A percentile compares a stretch with the other conserved stretches of the same genome.
Evolutionary conservation across 1,140 invertebrate species (phyloP).

Genomic region (Chrysopa pallens): DNA sequence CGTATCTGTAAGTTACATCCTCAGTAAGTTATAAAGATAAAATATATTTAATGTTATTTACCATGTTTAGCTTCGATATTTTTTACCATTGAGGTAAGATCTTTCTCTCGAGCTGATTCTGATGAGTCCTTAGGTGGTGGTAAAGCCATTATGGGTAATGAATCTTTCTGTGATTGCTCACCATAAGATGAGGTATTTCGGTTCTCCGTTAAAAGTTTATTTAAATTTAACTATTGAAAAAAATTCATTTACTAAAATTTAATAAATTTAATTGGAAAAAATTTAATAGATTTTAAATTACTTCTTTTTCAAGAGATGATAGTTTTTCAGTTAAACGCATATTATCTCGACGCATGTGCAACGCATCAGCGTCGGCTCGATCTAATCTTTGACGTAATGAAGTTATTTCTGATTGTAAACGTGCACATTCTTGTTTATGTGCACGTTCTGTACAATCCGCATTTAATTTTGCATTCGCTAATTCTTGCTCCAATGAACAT

Average conservation of each 20-base stretch:
- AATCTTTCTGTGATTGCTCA: no score
- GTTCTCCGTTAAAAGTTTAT: no score
- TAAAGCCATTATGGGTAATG: neutral
- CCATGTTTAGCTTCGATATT: conserved; percentile 67
- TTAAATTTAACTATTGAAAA: no score
- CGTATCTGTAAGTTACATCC: neutral
- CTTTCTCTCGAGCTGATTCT: conserved; percentile 31
- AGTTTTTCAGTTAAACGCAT: conserved; percentile 55
- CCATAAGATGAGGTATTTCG: no score
- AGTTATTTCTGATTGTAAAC: conserved; percentile 55
- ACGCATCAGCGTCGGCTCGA: conserved; percentile 53
- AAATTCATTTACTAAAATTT: neutral
- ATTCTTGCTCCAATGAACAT: conserved; percentile 54
- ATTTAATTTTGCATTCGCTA: conserved; percentile 36
- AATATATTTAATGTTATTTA: conserved; percentile 24
- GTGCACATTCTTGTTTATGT: conserved; percentile 48
- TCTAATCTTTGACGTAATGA: conserved; percentile 58
- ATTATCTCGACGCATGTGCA: conserved; percentile 57
- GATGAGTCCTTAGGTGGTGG: conserved; percentile 7
- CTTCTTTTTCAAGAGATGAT: conserved; percentile 59
- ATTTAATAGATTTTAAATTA: conserved; percentile 14
- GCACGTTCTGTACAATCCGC: conserved; percentile 50
- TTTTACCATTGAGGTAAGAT: conserved; percentile 48
- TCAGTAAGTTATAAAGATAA: conserved; percentile 1
- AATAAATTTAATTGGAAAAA: neutral